Evolutionary conservation across 2,113 vertebrate genomes (phyloP), one percentile per base, ranked within the genome.

Genomic region (human (Homo sapiens)): DNA sequence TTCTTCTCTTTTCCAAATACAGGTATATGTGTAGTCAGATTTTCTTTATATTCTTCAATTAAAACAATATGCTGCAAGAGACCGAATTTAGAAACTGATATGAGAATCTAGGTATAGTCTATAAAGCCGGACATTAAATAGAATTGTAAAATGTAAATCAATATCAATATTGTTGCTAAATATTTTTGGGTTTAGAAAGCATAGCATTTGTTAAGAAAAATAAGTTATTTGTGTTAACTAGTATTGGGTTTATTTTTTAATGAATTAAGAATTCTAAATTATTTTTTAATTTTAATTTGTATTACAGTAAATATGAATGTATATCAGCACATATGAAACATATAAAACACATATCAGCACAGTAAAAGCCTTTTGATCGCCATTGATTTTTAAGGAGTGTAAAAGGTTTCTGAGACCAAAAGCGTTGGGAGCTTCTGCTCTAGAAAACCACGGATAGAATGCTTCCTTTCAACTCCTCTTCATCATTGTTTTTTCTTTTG

Each of bases 101-200:
- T 72, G 50, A 32, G 38, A 93, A 88, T 66, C 14, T 8, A 38
- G 10, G 32, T 79, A 76, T 78, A 66, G 50, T 68, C 27, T 59
- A 50, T 80, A 79, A 90, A 94, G 23, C 11, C 64, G 72, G n/a
- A 80, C 27, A 38, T 23, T 89, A 80, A 80, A 57, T 57, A 40
- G 16, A 93, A 78, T 84, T 88, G 30, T 13, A 90, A 93, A 87
- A 43, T 90, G 22, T 82, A 89, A 97, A 64, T 55, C 80, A 84
- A n/a, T 92, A 3, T 87, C 20, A 72, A 5, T 68, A 3, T 70
- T 81, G n/a, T 82, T 72, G 64, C 1, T 66, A 35, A 27, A 43
- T 81, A 40, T 55, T 90, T 81, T 89, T 88, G 40, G 27, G 73
- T 93, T 95, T 68, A 48, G 30, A 93, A 96, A 70, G 61, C 43